Base-by-base conservation (phyloP, 2,113 vertebrate genomes). In the Coturnix japonica region DNA sequence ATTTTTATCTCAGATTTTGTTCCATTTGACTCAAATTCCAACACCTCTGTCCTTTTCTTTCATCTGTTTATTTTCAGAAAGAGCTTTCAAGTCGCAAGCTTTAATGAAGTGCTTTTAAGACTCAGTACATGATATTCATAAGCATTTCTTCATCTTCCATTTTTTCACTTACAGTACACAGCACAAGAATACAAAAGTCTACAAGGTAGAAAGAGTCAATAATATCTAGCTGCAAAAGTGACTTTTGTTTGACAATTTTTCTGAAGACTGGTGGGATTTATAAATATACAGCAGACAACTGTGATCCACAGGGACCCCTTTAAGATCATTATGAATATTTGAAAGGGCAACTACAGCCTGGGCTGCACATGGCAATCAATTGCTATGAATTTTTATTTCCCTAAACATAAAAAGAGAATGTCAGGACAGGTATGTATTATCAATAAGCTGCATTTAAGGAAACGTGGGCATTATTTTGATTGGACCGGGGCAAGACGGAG, bases 311-410 rank as follows among this genome's bases (percentile, higher is more conserved):
- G 83, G 90, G 91, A 90, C 64, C 37, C 31, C 70, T 94, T 95
- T 93, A 95, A 90, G 76, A 95, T 94, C 92, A 95, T 96, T 95
- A 95, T 93, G 89, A 97, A 94, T 96, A 96, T 96, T 96, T 96
- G 91, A 96, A 97, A 96, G 69, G 84, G 57, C 70, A 94, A 89
- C 87, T 92, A 78, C 87, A 96, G 87, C 89, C 39, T 35, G 57
- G 67, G 69, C 91, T 96, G 91, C 43, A 71, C 80, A 82, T 75
- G 69, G 78, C 94, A 91, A 96, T 95, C 93, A 97, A 93, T 91
- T 94, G 64, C 76, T 95, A 93, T 90, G 91, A 92, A 93, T 93
- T 95, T 96, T 96, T 95, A 92, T 95, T 94, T 96, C 84, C 94
- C 85, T 59, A 46, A 74, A n/a, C 20, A 74, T 49, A 82, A 33